Percentiles rank a stretch among this genome's conserved stretches.
Evolutionary conservation across 2,888 invertebrate species (phyloP).

Genomic region (Drosophila maculinotata): DNA sequence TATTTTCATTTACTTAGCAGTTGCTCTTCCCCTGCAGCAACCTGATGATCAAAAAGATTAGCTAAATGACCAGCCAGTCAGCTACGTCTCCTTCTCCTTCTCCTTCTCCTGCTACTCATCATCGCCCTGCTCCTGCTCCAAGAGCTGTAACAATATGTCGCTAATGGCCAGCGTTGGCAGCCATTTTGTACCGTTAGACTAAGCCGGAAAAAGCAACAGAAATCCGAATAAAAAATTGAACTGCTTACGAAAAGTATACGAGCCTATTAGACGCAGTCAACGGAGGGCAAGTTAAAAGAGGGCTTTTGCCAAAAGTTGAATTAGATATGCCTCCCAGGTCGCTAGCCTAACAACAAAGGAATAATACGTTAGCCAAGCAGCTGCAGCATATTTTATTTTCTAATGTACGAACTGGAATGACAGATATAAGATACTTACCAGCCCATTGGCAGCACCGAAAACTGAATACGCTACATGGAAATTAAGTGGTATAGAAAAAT

Average conservation of each 20-base stretch:
- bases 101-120: slow-evolving; percentile 3
- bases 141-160: slow-evolving; percentile 50
- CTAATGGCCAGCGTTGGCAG: slow-evolving; percentile 61
- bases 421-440: slow-evolving; percentile 50
- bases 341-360: slow-evolving; percentile 53
- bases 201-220: slow-evolving; percentile 62
- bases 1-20: slow-evolving; percentile 1
- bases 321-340: slow-evolving; percentile 54
- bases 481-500: background rate
- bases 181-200: slow-evolving; percentile 46
- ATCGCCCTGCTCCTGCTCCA: background rate
- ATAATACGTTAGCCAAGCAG: slow-evolving; percentile 46
- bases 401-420: slow-evolving; percentile 56
- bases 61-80: slow-evolving; percentile 37
- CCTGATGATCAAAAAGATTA: slow-evolving; percentile 58
- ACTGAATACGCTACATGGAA: slow-evolving; percentile 16
- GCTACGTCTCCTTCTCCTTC: background rate
- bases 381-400: slow-evolving; percentile 74
- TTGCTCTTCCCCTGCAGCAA: background rate
- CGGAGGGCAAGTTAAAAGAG: slow-evolving; percentile 8
- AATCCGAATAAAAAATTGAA: slow-evolving; percentile 73
- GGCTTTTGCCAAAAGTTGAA: slow-evolving; percentile 50
- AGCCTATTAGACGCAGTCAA: slow-evolving; percentile 71
- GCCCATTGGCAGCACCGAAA: background rate
- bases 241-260: slow-evolving; percentile 69